Evolutionary conservation across 2,113 vertebrate genomes (phyloP).

Genomic region (Symphodus melops): DNA sequence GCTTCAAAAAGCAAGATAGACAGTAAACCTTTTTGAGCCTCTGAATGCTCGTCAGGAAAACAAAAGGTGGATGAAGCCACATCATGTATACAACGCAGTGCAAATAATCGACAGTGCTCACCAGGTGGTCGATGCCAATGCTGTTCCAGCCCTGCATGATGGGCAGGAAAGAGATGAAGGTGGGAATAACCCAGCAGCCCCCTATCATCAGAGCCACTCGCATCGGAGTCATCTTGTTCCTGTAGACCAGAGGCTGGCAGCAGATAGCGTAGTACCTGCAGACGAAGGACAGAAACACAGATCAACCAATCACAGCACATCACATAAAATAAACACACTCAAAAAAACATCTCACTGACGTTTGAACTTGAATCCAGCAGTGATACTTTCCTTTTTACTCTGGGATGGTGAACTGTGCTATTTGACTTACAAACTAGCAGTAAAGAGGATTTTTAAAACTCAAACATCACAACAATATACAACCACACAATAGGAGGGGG

Average conservation of each 20-base stretch:
- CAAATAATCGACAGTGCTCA: slow-evolving; percentile 76
- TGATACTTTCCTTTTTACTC: too few relatives aligned
- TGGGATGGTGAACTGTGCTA: too few relatives aligned
- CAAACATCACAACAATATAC: not conserved
- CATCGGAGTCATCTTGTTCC: slow-evolving; percentile 97
- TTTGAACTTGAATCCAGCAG: not conserved
- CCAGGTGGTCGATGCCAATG: slow-evolving; percentile 94
- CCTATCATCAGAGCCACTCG: slow-evolving; percentile 95
- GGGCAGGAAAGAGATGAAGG: slow-evolving; percentile 97
- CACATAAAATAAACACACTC: too few relatives aligned
- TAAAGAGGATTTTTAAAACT: not conserved
- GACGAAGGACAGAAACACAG: not conserved
- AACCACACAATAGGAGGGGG: not conserved
- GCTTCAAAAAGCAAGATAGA: too few relatives aligned
- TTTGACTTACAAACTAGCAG: not conserved
- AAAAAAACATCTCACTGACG: not conserved
- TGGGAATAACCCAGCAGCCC: slow-evolving; percentile 97
- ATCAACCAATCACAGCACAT: not conserved
- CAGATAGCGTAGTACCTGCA: slow-evolving; percentile 97
- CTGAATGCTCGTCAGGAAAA: too few relatives aligned
- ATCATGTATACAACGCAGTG: not conserved
- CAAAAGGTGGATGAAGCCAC: too few relatives aligned
- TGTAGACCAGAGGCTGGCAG: slow-evolving; percentile 97
- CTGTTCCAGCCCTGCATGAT: slow-evolving; percentile 99
- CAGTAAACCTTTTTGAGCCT: too few relatives aligned